Evolutionary conservation across 1,140 invertebrate genomes (phyloP).

Genomic region (Drosophila virilis): DNA sequence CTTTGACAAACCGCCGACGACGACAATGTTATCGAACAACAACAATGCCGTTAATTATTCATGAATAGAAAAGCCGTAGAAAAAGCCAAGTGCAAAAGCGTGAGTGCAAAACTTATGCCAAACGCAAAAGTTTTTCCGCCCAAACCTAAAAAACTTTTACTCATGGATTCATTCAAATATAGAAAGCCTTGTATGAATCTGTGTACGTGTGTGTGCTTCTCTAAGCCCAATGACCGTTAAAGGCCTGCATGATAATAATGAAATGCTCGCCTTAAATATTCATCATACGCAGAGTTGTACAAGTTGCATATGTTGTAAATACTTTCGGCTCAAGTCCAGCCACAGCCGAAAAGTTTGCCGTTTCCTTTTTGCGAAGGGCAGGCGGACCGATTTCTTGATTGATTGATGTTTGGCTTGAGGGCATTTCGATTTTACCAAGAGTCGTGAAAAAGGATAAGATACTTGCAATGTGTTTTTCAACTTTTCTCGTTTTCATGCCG

Average conservation of each 20-base stretch:
- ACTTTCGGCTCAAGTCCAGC: conserved; percentile 57
- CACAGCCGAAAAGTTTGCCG: conserved; percentile 52
- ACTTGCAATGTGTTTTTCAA: conserved; percentile 74
- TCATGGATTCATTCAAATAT: conserved; percentile 71
- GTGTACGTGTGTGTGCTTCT: neutral
- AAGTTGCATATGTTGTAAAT: conserved; percentile 80
- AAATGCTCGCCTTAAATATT: conserved; percentile 69
- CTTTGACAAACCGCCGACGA: conserved; percentile 60
- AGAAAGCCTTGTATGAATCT: conserved; percentile 41
- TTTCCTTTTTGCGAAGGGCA: neutral
- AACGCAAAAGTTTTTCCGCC: conserved; percentile 59
- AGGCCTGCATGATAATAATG: conserved; percentile 67
- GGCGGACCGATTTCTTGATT: conserved; percentile 53
- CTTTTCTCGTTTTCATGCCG: conserved; percentile 56
- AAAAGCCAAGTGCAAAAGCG: conserved; percentile 45
- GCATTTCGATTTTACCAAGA: conserved; percentile 52
- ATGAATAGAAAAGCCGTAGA: conserved; percentile 67
- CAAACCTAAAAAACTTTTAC: conserved; percentile 44
- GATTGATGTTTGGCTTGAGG: conserved; percentile 76
- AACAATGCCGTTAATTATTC: conserved; percentile 81
- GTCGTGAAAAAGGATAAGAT: conserved; percentile 62
- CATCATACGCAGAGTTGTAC: conserved; percentile 68
- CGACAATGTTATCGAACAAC: conserved; percentile 66
- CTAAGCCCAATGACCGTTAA: conserved; percentile 12
- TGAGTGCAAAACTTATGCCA: conserved; percentile 61